Conservation (phyloP, 2,797 vertebrate genomes). For the Enteromius treurensis region DNA sequence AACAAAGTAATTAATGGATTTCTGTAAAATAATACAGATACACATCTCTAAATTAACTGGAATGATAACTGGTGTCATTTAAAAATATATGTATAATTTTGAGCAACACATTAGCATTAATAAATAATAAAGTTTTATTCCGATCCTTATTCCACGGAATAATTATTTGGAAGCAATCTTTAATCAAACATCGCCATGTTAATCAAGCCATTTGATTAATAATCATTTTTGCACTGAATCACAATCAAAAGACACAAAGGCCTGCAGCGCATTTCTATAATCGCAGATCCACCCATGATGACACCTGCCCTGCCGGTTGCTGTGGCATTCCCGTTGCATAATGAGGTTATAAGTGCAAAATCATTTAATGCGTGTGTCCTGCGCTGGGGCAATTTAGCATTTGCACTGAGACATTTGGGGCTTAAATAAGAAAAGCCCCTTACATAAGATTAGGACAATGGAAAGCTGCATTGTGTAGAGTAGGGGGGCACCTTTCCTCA, state of each 20-base stretch:
- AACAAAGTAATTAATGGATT: neutral
- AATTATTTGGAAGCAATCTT: conserved; percentile 48
- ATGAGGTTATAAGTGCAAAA: conserved; percentile 70
- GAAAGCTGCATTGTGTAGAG: conserved; percentile 62
- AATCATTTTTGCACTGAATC: conserved; percentile 35
- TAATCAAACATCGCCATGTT: conserved; percentile 57
- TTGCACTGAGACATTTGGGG: conserved; percentile 34
- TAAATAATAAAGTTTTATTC: too few relatives aligned
- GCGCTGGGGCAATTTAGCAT: conserved; percentile 32
- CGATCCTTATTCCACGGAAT: neutral
- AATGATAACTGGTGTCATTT: neutral
- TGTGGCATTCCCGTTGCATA: conserved; percentile 66
- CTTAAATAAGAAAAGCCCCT: conserved; percentile 67
- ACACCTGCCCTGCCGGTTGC: conserved; percentile 67
- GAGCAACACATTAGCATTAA: neutral
- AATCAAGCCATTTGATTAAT: conserved; percentile 59
- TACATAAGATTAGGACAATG: conserved; percentile 52
- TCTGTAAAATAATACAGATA: neutral
- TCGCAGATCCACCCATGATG: conserved; percentile 66
- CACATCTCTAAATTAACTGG: neutral
- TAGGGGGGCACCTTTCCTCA: conserved; percentile 64
- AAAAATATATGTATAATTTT: neutral
- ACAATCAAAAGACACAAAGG: conserved; percentile 44
- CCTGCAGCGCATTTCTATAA: conserved; percentile 56
- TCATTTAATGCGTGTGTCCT: conserved; percentile 67